phyloP scores from a whole-genome alignment of 1,140 invertebrate genomes.

The Drosophila truncata region DNA sequence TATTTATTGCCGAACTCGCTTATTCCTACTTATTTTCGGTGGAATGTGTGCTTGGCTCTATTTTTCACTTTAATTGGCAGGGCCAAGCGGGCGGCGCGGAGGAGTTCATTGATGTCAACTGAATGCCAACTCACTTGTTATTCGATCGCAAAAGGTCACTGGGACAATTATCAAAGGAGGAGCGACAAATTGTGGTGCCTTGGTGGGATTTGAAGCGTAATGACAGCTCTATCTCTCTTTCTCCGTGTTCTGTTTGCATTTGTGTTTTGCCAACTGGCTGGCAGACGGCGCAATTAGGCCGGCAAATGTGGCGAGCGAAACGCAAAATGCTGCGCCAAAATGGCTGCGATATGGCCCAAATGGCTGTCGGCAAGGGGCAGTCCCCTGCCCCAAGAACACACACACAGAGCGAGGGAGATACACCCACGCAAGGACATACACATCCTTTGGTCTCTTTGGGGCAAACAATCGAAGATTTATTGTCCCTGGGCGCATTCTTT shows the following conservation, averaged over 20 bases:
- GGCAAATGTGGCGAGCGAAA: slow-evolving; percentile 63
- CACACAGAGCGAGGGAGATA: not conserved
- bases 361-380: slow-evolving; percentile 15
- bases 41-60: slow-evolving; percentile 45
- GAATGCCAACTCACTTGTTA: slow-evolving; percentile 44
- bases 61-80: slow-evolving; percentile 81
- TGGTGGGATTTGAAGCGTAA: slow-evolving; percentile 40
- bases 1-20: slow-evolving; percentile 73
- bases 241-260: slow-evolving; percentile 36
- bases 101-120: slow-evolving; percentile 55
- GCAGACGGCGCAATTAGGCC: slow-evolving; percentile 73
- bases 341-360: slow-evolving; percentile 21
- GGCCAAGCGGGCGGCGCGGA: slow-evolving; percentile 59
- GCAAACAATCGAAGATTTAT: slow-evolving; percentile 75
- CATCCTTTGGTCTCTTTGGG: slow-evolving; percentile 34
- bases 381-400: not conserved
- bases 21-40: slow-evolving; percentile 22
- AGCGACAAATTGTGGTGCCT: slow-evolving; percentile 28
- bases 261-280: slow-evolving; percentile 21
- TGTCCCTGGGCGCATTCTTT: slow-evolving; percentile 50
- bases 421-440: slow-evolving; percentile 34
- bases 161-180: slow-evolving; percentile 65
- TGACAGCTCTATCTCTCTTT: slow-evolving; percentile 32
- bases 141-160: slow-evolving; percentile 62
- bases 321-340: slow-evolving; percentile 17